Percentiles rank a stretch among this genome's conserved stretches.
phyloP scores from a whole-genome alignment of 2,888 invertebrate genomes.

The Fissipunctia ypsillon region DNA sequence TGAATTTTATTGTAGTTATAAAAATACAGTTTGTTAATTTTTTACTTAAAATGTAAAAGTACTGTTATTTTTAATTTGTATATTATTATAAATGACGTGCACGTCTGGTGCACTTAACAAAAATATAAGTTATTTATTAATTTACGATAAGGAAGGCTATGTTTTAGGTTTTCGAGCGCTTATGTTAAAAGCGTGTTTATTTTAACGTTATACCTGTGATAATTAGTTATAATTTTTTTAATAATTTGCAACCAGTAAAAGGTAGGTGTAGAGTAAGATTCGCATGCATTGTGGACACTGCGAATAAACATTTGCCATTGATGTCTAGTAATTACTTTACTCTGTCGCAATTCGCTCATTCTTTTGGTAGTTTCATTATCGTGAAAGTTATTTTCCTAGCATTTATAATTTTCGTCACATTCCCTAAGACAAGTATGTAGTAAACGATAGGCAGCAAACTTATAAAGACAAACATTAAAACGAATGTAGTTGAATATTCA shows the following conservation, averaged over 20 bases:
- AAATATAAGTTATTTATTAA: slow-evolving; percentile 88
- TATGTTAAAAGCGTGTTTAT: slow-evolving; percentile 82
- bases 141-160: slow-evolving; percentile 87
- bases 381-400: slow-evolving; percentile 26
- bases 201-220: slow-evolving; percentile 90
- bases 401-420: slow-evolving; percentile 43
- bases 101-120: slow-evolving; percentile 80
- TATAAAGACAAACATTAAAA: slow-evolving; percentile 23
- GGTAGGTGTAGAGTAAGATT: slow-evolving; percentile 66
- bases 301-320: slow-evolving; percentile 69
- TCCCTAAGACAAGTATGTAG: slow-evolving; percentile 20
- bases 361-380: slow-evolving; percentile 11
- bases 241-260: slow-evolving; percentile 74
- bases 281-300: slow-evolving; percentile 55
- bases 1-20: slow-evolving; percentile 85
- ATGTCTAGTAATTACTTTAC: slow-evolving; percentile 59
- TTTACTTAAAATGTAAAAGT: slow-evolving; percentile 84
- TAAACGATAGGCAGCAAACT: slow-evolving; percentile 31
- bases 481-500: slow-evolving; percentile 20
- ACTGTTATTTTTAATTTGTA: slow-evolving; percentile 85
- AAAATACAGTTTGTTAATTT: slow-evolving; percentile 82
- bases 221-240: slow-evolving; percentile 83
- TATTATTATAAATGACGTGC: slow-evolving; percentile 79
- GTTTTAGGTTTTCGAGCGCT: slow-evolving; percentile 82
- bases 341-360: slow-evolving; percentile 21